Evolutionary conservation across 1,140 invertebrate species (phyloP), one percentile per base, ranked within the genome.

Genomic region (Thaumatotibia leucotreta): DNA sequence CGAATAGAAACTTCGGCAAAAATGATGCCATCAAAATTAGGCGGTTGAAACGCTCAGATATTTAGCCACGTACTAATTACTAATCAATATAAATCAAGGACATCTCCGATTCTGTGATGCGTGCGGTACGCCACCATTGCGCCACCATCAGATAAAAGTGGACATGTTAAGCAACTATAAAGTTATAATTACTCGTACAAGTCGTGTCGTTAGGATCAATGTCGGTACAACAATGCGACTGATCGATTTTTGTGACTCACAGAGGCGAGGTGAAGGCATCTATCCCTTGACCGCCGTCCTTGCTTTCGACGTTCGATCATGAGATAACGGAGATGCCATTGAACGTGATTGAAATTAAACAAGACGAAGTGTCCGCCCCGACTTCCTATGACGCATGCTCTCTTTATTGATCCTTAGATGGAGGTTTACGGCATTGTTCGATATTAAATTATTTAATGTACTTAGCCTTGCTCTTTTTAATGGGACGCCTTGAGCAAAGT

Each of bases 261-360:
- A 70, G 79, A 82, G 78, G 76, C 54, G 75, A 80, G 81, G 76
- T 85, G 82, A 87, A 86, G 84, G 82, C 76, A 66, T 71, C 74
- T 84, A 85, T 86, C 88, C 86, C 84, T 87, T 90, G 84, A 88
- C 86, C 88, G 81, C 74, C 75, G 79, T 73, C 88, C 86, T 90
- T 88, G 83, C 86, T 88, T 90, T 88, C 86, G 78, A 83, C 81
- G 63, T 54, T 24, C 61, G 83, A 86, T 87, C 73, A 72, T 74
- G 69, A 77, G 80, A 88, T 87, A 87, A 82, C 72, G 74, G 66
- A 76, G 72, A 71, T 69, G 77, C 75, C 70, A 81, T 85, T 84
- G 67, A 82, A 68, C 65, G 72, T 77, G 77, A 87, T 83, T 81
- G 77, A 80, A 79, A 73, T 73, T 68, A 31, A 54, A 58, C 52